Evolutionary conservation across 2,888 invertebrate species (phyloP).

Genomic region (Atrina japonica): DNA sequence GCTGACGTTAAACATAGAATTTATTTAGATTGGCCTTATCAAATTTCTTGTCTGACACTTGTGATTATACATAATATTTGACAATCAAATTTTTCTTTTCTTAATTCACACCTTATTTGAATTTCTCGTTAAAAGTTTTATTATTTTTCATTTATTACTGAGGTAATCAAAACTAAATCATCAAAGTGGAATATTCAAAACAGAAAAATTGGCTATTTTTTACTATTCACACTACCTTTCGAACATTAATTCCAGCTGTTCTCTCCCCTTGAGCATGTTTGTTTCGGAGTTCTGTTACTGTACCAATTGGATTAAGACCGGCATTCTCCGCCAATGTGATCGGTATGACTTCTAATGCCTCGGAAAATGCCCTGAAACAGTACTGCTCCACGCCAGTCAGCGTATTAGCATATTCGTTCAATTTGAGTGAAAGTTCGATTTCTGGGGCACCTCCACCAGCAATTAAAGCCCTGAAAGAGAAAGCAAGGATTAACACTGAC

Average conservation of each 20-base stretch:
- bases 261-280: constrained; percentile 93
- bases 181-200: too few relatives aligned
- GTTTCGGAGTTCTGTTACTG: constrained; percentile 97
- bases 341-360: constrained; percentile 96
- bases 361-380: constrained; percentile 96
- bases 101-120: too few relatives aligned
- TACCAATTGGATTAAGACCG: constrained; percentile 95
- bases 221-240: too few relatives aligned
- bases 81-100: too few relatives aligned
- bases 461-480: constrained; percentile 86
- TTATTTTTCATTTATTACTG: too few relatives aligned
- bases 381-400: constrained; percentile 96
- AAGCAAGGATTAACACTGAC: background rate
- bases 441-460: constrained; percentile 99
- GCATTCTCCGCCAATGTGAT: constrained; percentile 95
- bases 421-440: constrained; percentile 93
- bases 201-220: too few relatives aligned
- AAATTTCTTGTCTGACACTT: too few relatives aligned
- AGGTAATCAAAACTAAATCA: too few relatives aligned
- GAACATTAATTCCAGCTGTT: constrained; percentile 96
- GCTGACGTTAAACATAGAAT: too few relatives aligned
- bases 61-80: too few relatives aligned
- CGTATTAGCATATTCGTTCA: constrained; percentile 90
- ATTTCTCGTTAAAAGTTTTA: too few relatives aligned
- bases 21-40: too few relatives aligned